Conservation (phyloP, 2,888 invertebrate species). For the Pseudoips prasinana region DNA sequence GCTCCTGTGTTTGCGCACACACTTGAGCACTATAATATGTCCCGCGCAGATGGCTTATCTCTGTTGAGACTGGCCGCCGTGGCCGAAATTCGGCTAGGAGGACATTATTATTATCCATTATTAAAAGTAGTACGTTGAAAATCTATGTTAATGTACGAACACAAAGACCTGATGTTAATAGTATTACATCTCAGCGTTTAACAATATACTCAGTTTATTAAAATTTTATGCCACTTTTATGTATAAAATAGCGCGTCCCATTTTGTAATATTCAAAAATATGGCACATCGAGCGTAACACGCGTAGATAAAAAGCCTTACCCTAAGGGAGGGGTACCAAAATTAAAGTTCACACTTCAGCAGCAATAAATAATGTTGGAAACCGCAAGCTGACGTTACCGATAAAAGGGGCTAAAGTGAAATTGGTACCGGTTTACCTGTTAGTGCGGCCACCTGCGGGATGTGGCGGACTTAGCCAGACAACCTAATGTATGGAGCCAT, state of each 20-base stretch:
- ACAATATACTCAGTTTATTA: background rate
- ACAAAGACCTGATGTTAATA: too few species aligned
- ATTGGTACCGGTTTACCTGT: conserved; percentile 33
- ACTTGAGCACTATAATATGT: too few species aligned
- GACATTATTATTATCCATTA: too few species aligned
- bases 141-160: too few species aligned
- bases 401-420: conserved; percentile 37
- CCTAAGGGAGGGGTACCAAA: conserved; percentile 13
- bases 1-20: too few species aligned
- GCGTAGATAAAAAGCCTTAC: conserved; percentile 22
- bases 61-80: too few species aligned
- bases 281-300: conserved; percentile 2
- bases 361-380: conserved; percentile 33
- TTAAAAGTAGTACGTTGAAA: background rate
- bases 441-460: conserved; percentile 23
- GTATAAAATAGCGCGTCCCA: background rate
- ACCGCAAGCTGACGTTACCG: conserved; percentile 31
- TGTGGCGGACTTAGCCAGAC: conserved; percentile 32
- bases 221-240: conserved; percentile 1
- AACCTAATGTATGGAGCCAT: conserved; percentile 54
- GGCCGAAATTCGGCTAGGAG: too few species aligned
- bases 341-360: conserved; percentile 32
- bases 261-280: background rate
- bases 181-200: background rate
- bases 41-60: too few species aligned